These are phyloP conservation scores for Phylloscopus trochiloides DNA, from an alignment of 2,113 vertebrate species.

Conservation along the genomic window DNA sequence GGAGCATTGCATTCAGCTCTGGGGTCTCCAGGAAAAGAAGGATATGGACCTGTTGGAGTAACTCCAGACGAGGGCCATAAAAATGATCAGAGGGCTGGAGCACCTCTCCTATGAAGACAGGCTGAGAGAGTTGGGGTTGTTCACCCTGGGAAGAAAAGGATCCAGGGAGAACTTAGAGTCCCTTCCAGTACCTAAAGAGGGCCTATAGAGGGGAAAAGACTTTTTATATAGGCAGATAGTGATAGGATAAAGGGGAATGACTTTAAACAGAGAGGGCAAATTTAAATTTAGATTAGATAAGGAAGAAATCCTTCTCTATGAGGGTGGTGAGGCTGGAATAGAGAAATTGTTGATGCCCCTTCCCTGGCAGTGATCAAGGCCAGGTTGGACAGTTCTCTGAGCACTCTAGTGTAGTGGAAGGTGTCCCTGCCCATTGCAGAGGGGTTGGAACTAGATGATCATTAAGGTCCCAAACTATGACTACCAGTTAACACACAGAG, in stretches of 20 bases:
- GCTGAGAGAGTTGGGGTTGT: background rate
- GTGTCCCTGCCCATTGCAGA: accelerated
- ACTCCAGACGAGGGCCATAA: background rate
- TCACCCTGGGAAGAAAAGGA: background rate
- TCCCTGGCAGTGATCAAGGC: background rate
- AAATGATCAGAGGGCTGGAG: background rate
- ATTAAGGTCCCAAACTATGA: background rate
- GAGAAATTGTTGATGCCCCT: background rate
- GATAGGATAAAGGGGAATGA: background rate
- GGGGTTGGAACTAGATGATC: background rate
- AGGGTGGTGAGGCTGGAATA: background rate
- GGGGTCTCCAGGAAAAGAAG: background rate
- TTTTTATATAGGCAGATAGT: background rate
- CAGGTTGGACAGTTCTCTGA: background rate
- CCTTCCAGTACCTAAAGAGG: background rate
- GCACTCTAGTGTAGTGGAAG: background rate
- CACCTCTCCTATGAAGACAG: background rate
- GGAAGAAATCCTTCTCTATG: background rate
- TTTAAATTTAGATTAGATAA: background rate
- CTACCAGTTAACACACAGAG: background rate
- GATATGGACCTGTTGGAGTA: background rate
- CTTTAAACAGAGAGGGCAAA: background rate
- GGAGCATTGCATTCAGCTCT: background rate
- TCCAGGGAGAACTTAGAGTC: background rate
- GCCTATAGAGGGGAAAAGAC: background rate